Conservation (phyloP, 2,888 invertebrate species). For the Criorhina ranunculi region DNA sequence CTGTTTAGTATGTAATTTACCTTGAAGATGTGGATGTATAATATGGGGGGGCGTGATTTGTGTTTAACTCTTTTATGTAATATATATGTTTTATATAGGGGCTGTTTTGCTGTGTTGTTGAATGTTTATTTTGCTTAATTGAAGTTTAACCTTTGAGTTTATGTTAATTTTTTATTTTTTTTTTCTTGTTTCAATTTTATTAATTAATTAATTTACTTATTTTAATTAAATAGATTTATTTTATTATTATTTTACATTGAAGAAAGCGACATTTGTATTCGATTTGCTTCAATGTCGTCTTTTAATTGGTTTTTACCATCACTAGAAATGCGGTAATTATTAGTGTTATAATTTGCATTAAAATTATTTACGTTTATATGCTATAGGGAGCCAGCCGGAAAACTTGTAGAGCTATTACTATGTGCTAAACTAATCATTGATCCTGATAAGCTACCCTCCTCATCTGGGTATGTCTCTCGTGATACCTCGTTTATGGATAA, state of each 20-base stretch:
- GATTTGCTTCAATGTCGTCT: constrained; percentile 78
- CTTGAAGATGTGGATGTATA: constrained; percentile 49
- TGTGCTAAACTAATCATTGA: constrained; percentile 97
- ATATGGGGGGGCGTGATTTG: constrained; percentile 29
- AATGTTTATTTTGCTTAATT: constrained; percentile 72
- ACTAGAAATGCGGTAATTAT: constrained; percentile 79
- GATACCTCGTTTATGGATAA: constrained; percentile 96
- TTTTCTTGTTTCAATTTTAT: constrained; percentile 53
- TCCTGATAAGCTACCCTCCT: constrained; percentile 96
- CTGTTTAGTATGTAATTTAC: constrained; percentile 55
- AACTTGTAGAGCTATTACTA: constrained; percentile 97
- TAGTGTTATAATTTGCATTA: constrained; percentile 82
- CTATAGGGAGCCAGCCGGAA: constrained; percentile 92
- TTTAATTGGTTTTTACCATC: constrained; percentile 79
- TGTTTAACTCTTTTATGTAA: constrained; percentile 55
- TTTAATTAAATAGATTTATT: constrained; percentile 77
- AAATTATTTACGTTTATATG: constrained; percentile 82
- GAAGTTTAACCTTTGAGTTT: constrained; percentile 71
- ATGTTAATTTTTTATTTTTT: constrained; percentile 58
- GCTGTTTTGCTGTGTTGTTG: constrained; percentile 48
- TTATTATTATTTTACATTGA: constrained; percentile 79
- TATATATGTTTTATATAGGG: constrained; percentile 62
- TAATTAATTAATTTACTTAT: constrained; percentile 78
- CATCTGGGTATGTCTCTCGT: constrained; percentile 94
- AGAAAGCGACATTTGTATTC: constrained; percentile 78